These are phyloP conservation scores for Pangasius sanitwongsei DNA, from an alignment of 2,797 vertebrate genomes.

Conservation along the genomic window DNA sequence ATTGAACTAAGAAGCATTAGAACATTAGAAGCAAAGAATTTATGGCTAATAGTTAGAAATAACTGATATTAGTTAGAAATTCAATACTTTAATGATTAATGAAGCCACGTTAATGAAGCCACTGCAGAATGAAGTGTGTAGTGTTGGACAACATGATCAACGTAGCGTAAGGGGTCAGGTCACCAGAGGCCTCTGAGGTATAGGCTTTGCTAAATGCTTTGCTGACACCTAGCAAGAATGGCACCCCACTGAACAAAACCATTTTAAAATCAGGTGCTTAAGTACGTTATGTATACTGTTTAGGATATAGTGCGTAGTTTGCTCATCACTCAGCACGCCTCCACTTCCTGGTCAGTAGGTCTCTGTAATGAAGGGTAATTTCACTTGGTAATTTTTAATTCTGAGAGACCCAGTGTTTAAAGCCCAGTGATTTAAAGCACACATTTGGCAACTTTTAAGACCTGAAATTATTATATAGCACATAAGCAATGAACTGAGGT, in stretches of 20 bases:
- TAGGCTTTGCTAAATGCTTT: background rate
- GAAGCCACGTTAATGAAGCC: background rate
- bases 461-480: constrained; percentile 45
- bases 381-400: constrained; percentile 1
- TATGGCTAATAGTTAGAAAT: background rate
- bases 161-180: too few relatives aligned
- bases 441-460: constrained; percentile 52
- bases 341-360: constrained; percentile 12
- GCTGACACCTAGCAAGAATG: background rate
- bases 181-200: background rate
- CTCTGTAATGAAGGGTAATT: constrained; percentile 22
- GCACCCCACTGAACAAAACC: background rate
- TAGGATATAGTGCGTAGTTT: background rate
- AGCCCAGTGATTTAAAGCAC: constrained; percentile 46
- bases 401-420: constrained; percentile 27
- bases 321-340: background rate
- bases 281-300: background rate
- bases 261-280: background rate
- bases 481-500: constrained; percentile 59
- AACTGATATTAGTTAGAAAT: background rate
- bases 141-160: background rate
- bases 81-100: background rate
- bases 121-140: background rate
- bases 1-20: background rate
- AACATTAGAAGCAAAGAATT: background rate